A percentile compares a stretch with the other conserved stretches of the same genome.
Evolutionary conservation across 2,797 vertebrate species (phyloP).

Genomic region (Hyperoplus immaculatus): DNA sequence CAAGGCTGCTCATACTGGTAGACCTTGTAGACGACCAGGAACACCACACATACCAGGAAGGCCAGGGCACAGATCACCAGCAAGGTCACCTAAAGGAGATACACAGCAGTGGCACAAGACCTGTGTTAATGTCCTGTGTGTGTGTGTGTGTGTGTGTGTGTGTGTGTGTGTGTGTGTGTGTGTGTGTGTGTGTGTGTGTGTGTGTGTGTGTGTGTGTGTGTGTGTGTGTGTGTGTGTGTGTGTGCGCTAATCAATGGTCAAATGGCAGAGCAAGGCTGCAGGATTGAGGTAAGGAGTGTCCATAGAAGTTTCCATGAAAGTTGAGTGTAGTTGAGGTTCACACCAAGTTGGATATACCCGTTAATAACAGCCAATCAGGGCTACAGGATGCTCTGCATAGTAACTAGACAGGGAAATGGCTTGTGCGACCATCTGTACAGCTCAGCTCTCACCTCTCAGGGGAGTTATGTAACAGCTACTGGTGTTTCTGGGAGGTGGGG

Average conservation of each 20-base stretch:
- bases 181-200: no score
- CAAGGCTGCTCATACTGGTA: conserved; percentile 97
- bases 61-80: conserved; percentile 95
- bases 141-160: no score
- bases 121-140: neutral
- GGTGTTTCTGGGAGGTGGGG: conserved; percentile 53
- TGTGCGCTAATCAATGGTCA: neutral
- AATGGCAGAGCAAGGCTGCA: neutral
- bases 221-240: no score
- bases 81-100: conserved; percentile 88
- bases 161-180: no score
- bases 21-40: conserved; percentile 98
- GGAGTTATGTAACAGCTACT: conserved; percentile 68
- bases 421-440: conserved; percentile 64
- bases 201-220: no score
- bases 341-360: neutral
- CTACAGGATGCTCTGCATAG: conserved; percentile 28
- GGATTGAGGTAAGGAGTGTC: neutral
- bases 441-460: conserved; percentile 55
- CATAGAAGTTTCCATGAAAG: neutral
- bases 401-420: conserved; percentile 20
- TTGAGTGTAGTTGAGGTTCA: neutral
- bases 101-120: conserved; percentile 6
- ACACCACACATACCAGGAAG: conserved; percentile 95
- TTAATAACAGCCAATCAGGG: neutral